Conservation (phyloP, 2,113 vertebrate species). For the Aptenodytes forsteri region DNA sequence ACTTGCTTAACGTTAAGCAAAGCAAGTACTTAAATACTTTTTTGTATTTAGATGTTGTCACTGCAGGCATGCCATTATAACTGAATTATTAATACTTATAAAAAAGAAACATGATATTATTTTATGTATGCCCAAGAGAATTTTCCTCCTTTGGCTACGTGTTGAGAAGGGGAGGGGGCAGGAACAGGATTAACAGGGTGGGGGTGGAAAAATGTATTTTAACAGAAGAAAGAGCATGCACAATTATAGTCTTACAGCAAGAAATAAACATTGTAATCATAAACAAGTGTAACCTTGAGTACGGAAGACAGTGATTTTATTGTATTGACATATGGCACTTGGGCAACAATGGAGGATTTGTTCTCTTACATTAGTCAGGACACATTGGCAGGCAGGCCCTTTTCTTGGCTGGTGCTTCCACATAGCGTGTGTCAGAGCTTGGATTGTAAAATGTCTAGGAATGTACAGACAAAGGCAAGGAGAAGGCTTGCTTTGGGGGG, state of each 20-base stretch:
- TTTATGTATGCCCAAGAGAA: neutral
- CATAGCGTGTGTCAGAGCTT: neutral
- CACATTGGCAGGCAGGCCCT: neutral
- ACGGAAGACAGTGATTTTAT: constrained; percentile 52
- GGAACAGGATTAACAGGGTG: neutral
- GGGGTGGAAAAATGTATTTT: neutral
- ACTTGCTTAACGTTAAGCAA: neutral
- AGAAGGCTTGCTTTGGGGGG: neutral
- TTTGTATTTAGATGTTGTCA: neutral
- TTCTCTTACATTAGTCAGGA: neutral
- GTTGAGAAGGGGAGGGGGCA: neutral
- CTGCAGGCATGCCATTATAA: neutral
- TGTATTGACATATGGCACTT: neutral
- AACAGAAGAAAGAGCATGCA: neutral
- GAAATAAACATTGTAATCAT: constrained; percentile 40
- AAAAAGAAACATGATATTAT: neutral
- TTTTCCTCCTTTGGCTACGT: neutral
- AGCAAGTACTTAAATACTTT: neutral
- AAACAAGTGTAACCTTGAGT: constrained; percentile 42
- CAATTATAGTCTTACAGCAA: neutral
- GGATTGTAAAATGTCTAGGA: neutral
- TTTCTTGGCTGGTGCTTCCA: neutral
- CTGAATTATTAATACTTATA: neutral
- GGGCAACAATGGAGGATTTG: constrained; percentile 1
- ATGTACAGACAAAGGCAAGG: neutral